Base-by-base conservation (phyloP, 2,113 vertebrate species). In the Rhineura floridana region DNA sequence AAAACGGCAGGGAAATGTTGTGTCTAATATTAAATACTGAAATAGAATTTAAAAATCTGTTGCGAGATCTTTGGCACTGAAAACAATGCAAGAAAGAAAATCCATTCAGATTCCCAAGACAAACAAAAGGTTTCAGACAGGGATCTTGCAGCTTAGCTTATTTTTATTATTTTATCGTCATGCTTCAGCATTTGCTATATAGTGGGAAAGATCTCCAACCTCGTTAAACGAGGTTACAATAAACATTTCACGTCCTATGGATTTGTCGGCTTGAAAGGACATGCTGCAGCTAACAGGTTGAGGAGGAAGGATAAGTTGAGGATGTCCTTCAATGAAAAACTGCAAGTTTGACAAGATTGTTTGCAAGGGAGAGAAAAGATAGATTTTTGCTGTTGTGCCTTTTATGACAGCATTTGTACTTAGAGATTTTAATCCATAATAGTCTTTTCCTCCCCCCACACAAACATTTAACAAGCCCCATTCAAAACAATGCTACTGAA, bases 201-300 rank as follows among this genome's bases (percentile, higher is more conserved):
- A 67, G 67, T 76, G 87, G 25, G 89, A 62, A 78, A 91, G 88
- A 87, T 89, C 85, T 88, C 63, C 70, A 94, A 85, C 62, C 91
- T 93, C 80, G 89, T 92, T 92, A 93, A 95, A 76, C 84, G 83
- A 48, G 52, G 81, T 91, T 84, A 89, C 90, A 90, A 92, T 93
- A 95, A 95, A 94, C 93, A 93, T 92, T 93, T 94, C 95, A 92
- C 91, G 90, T 94, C 94, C 92, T 46, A 94, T 95, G 94, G 89
- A 92, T 94, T 91, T 95, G 94, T 93, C 93, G 73, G 95, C 93
- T 94, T 93, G 93, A 93, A 91, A 90, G 85, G 82, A 50, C 70
- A 50, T 19, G 21, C 62, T 11, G 11, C 84, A 89, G 82, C 85
- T 94, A 82, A 86, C 79, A 91, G 89, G 80, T 90, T 85, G 9